Conservation (phyloP, 2,888 invertebrate species). For the Listrodromus nycthemerus region DNA sequence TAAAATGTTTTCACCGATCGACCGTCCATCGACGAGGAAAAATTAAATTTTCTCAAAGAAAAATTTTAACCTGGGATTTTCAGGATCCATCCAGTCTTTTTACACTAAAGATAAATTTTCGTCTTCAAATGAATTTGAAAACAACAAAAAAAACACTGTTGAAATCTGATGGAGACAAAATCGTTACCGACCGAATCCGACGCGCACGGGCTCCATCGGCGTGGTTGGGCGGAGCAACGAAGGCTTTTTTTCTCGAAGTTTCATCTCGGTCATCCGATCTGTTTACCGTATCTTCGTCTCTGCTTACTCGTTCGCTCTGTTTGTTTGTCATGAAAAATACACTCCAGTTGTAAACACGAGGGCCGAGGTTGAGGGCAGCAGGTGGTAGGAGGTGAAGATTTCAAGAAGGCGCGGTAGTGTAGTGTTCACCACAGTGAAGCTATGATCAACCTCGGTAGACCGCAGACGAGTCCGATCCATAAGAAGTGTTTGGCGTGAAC, state of each 20-base stretch:
- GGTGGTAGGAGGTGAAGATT: not conserved
- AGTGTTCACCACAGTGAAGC: not conserved
- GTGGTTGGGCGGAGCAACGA: not conserved
- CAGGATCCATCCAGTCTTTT: too few species aligned
- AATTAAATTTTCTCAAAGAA: too few species aligned
- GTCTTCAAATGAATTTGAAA: too few species aligned
- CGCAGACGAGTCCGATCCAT: not conserved
- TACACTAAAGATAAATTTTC: too few species aligned
- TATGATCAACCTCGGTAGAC: not conserved
- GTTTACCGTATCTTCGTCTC: constrained; percentile 7
- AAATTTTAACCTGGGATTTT: too few species aligned
- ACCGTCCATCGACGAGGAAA: too few species aligned
- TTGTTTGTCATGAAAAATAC: constrained; percentile 12
- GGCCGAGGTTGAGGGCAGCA: not conserved
- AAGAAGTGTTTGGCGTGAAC: not conserved
- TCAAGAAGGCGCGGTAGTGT: not conserved
- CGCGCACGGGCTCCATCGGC: too few species aligned
- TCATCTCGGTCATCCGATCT: not conserved
- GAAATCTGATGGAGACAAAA: not conserved
- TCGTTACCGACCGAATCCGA: not conserved
- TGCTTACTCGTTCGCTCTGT: too few species aligned
- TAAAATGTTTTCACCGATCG: too few species aligned
- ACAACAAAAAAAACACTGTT: not conserved
- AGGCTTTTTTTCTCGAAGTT: not conserved
- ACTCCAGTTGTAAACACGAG: not conserved